Base-by-base conservation (phyloP, 2,888 invertebrate genomes). In the Neoscelio sp. region DNA sequence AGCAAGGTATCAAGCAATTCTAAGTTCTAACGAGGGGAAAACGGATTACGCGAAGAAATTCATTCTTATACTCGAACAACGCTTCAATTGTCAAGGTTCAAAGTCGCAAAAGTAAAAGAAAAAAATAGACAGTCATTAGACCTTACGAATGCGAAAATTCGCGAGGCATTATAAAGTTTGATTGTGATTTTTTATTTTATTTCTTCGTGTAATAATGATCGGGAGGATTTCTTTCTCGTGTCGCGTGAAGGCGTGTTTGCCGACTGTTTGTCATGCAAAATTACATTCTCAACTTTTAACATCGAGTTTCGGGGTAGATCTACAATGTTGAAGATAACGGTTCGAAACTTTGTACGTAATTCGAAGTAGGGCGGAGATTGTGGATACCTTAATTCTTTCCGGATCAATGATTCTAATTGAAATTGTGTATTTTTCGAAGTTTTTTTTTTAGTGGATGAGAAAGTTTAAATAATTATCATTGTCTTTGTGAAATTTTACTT, bases 11-110 rank as follows among this genome's bases (percentile, higher is more conserved):
- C 79, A 40, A 52, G 35, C 60, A 56, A 60, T 75, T 65, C 48
- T 42, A 52, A 75, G 42, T 65, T 71, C 56, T 70, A 70, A 79
- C 65, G 71, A 79, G 70, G 70, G 33, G 54, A 54, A 71, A 71
- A 75, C 65, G 48, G 52, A 74, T 78, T 74, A 56, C 58, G 38
- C 40, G 60, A 67, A 73, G 60, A 78, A 71, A 78, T 65, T 71
- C 40, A 44, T 65, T 74, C 52, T 73, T 54, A 38, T 54, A 62
- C 44, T 42, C 42, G 52, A 58, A 48, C 56, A 33, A 54, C 23
- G 50, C 65, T 58, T 23, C 50, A 52, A 76, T 70, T 70, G 48
- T 26, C 20, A 26, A 5, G 40, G 10, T 35, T 60, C 20, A 30
- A 54, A 62, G 52, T 52, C 50, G 35, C 33, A 42, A 13, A 52